Percentiles rank a stretch among this genome's conserved stretches.
phyloP scores from a whole-genome alignment of 2,797 vertebrate species.

The Enteromius radiatus region DNA sequence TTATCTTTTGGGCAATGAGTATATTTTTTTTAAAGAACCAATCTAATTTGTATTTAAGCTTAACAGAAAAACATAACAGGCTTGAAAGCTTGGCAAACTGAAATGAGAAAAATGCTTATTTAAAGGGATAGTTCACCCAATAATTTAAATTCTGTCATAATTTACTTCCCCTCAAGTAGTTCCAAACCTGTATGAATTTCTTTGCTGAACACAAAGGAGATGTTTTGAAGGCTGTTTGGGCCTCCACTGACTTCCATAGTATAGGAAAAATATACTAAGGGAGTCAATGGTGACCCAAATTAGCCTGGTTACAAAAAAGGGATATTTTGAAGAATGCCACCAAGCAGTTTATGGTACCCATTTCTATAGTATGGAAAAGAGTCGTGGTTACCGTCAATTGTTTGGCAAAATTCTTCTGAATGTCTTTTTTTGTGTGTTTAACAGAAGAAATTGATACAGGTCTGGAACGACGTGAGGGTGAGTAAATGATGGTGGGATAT shows the following conservation, averaged over 20 bases:
- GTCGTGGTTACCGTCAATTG: background rate
- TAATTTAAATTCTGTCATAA: background rate
- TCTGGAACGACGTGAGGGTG: background rate
- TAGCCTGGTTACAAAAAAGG: too few species aligned
- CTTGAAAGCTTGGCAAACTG: background rate
- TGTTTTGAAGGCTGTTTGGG: background rate
- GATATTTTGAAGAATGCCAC: background rate
- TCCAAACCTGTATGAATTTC: too few species aligned
- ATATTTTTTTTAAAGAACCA: background rate
- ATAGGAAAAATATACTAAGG: too few species aligned
- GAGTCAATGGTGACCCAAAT: too few species aligned
- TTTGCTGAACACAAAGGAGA: background rate
- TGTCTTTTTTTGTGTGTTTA: background rate
- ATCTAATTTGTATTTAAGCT: constrained; percentile 1
- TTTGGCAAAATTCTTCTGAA: background rate
- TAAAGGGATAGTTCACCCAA: background rate
- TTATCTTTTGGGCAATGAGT: background rate
- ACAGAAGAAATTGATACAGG: background rate
- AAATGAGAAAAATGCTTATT: background rate
- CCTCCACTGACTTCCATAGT: too few species aligned
- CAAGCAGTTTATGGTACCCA: background rate
- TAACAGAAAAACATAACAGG: background rate
- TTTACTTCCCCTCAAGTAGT: too few species aligned
- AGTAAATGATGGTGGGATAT: background rate
- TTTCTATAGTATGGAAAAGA: background rate